Evolutionary conservation across 2,888 invertebrate species (phyloP).

Genomic region (Sinhomidia bicolor): DNA sequence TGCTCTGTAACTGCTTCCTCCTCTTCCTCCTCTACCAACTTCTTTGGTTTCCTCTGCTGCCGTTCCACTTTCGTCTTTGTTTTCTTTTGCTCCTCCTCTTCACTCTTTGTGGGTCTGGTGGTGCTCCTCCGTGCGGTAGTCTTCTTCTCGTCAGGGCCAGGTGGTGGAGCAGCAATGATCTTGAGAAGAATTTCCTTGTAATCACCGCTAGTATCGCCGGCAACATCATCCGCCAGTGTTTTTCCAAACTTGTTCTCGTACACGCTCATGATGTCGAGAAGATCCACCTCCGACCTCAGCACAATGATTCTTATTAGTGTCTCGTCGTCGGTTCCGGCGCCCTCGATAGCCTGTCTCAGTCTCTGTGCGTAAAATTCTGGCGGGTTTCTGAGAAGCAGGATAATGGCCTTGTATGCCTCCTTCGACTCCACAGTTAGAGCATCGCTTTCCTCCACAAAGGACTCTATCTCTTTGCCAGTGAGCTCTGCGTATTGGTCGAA

Average conservation of each 20-base stretch:
- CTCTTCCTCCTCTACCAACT: background rate
- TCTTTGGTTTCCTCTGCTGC: background rate
- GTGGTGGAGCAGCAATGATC: slow-evolving; percentile 62
- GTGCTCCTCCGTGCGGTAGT: no score
- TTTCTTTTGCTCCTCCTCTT: background rate
- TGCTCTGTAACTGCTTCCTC: no score
- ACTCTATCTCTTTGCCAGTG: slow-evolving; percentile 80
- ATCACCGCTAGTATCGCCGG: slow-evolving; percentile 81
- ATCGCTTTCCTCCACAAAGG: slow-evolving; percentile 76
- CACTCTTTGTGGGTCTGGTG: no score
- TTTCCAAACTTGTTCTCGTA: slow-evolving; percentile 81
- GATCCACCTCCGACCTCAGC: slow-evolving; percentile 82
- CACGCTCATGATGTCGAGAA: slow-evolving; percentile 81
- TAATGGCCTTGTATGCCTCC: slow-evolving; percentile 16
- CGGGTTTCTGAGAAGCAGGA: background rate
- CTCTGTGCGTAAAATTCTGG: slow-evolving; percentile 1
- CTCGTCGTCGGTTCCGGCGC: slow-evolving; percentile 82
- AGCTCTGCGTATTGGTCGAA: slow-evolving; percentile 82
- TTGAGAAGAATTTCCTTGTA: slow-evolving; percentile 81
- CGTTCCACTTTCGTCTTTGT: background rate
- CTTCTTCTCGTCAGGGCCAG: background rate
- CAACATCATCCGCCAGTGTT: slow-evolving; percentile 81
- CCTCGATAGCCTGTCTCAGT: slow-evolving; percentile 81
- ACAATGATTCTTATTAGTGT: slow-evolving; percentile 82
- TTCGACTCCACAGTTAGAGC: no score